phyloP scores from a whole-genome alignment of 2,113 vertebrate genomes.

The Chlorocebus sabaeus region DNA sequence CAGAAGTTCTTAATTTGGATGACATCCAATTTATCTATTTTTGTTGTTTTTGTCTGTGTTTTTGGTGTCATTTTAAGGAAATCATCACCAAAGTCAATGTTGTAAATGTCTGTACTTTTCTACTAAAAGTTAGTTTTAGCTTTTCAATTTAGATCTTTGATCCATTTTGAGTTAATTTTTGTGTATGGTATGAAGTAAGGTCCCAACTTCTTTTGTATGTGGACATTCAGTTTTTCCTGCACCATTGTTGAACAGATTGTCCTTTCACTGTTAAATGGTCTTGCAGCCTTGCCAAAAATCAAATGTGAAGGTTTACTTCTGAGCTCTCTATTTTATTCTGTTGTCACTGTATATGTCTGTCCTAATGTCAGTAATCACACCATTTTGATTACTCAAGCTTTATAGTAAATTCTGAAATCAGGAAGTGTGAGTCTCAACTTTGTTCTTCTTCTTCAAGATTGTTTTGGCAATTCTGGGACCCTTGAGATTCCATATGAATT shows the following conservation, averaged over 20 bases:
- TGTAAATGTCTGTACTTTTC: background rate
- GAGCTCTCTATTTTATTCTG: background rate
- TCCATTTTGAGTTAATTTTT: background rate
- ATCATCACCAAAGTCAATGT: background rate
- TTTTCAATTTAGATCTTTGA: background rate
- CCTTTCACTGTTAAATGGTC: background rate
- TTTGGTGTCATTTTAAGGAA: background rate
- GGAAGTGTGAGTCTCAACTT: background rate
- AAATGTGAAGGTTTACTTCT: background rate
- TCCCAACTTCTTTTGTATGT: background rate
- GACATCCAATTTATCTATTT: background rate
- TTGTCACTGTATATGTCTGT: background rate
- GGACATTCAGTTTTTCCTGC: background rate
- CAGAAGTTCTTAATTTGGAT: background rate
- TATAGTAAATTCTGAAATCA: background rate
- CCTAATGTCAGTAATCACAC: background rate
- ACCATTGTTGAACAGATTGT: background rate
- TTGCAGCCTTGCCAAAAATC: background rate
- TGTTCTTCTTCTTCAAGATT: background rate
- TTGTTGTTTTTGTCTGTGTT: background rate
- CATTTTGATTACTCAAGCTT: background rate
- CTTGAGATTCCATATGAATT: too few species aligned
- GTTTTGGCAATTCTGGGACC: background rate
- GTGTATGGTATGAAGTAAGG: background rate
- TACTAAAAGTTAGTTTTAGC: background rate